These are phyloP conservation scores for Seriola dumerili DNA, from an alignment of 2,113 vertebrate species.

Conservation along the genomic window DNA sequence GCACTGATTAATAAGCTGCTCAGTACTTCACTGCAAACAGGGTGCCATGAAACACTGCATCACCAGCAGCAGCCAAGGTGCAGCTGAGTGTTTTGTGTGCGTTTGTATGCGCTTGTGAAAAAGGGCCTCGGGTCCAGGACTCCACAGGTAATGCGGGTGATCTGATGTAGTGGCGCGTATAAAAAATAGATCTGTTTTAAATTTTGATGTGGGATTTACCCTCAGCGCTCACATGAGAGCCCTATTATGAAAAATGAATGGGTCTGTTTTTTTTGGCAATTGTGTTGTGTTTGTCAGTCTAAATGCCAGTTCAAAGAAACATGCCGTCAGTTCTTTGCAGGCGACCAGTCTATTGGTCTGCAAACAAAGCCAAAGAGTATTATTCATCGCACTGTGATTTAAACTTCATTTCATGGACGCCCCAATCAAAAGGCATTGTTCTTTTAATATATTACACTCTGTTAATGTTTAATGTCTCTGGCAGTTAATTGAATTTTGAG, in stretches of 20 bases:
- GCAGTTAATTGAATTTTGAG: constrained; percentile 52
- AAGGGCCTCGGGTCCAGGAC: constrained; percentile 40
- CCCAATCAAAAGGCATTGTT: constrained; percentile 73
- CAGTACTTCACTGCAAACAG: constrained; percentile 72
- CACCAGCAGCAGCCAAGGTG: constrained; percentile 51
- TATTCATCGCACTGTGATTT: constrained; percentile 71
- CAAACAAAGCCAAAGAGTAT: constrained; percentile 75
- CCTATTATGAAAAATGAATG: constrained; percentile 78
- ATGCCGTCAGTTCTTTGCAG: constrained; percentile 43
- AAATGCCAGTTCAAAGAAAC: constrained; percentile 76
- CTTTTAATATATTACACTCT: constrained; percentile 56
- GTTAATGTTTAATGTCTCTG: constrained; percentile 76
- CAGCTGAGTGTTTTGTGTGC: constrained; percentile 45
- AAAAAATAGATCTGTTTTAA: constrained; percentile 55
- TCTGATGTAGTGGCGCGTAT: constrained; percentile 36
- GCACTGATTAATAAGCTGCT: constrained; percentile 81
- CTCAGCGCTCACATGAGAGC: constrained; percentile 67
- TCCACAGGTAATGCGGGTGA: constrained; percentile 53
- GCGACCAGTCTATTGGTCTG: constrained; percentile 52
- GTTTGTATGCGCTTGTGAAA: constrained; percentile 39
- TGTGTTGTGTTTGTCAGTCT: constrained; percentile 76
- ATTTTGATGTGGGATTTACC: constrained; percentile 77
- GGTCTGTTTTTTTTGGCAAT: constrained; percentile 65
- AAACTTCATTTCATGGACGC: constrained; percentile 65
- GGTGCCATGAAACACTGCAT: constrained; percentile 64